Conservation (phyloP, 1,140 invertebrate genomes). For the Drosophila ohnishii region DNA sequence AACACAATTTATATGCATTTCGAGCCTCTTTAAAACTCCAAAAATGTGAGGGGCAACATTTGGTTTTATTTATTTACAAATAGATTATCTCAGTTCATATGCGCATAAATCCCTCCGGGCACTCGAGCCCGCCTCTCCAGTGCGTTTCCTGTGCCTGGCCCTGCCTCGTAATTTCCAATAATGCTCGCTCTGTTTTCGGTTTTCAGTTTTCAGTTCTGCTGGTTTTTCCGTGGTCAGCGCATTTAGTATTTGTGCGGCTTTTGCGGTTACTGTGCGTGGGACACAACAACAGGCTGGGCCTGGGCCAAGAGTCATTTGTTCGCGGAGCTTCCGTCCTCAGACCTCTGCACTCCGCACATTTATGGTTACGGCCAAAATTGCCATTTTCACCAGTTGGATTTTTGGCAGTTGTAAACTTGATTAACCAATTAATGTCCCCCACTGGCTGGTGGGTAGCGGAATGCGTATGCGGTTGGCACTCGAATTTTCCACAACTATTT, state of each 20-base stretch:
- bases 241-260: slow-evolving; percentile 59
- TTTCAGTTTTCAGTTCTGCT: slow-evolving; percentile 26
- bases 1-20: background rate
- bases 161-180: slow-evolving; percentile 46
- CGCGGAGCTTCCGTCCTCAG: slow-evolving; percentile 19
- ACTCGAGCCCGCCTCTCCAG: background rate
- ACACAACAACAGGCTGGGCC: slow-evolving; percentile 14
- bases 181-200: slow-evolving; percentile 17
- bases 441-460: background rate
- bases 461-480: background rate
- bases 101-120: slow-evolving; percentile 19
- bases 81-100: slow-evolving; percentile 35
- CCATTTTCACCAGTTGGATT: slow-evolving; percentile 38
- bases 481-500: slow-evolving; percentile 13
- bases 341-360: slow-evolving; percentile 29
- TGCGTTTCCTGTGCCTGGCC: slow-evolving; percentile 6
- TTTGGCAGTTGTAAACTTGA: slow-evolving; percentile 47
- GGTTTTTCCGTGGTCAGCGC: slow-evolving; percentile 32
- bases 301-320: slow-evolving; percentile 33
- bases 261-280: slow-evolving; percentile 51
- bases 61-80: slow-evolving; percentile 23
- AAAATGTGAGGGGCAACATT: slow-evolving; percentile 1
- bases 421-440: slow-evolving; percentile 42
- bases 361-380: slow-evolving; percentile 33
- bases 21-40: background rate